phyloP scores from a whole-genome alignment of 2,113 vertebrate species.

The Leptobrachium ailaonicum region DNA sequence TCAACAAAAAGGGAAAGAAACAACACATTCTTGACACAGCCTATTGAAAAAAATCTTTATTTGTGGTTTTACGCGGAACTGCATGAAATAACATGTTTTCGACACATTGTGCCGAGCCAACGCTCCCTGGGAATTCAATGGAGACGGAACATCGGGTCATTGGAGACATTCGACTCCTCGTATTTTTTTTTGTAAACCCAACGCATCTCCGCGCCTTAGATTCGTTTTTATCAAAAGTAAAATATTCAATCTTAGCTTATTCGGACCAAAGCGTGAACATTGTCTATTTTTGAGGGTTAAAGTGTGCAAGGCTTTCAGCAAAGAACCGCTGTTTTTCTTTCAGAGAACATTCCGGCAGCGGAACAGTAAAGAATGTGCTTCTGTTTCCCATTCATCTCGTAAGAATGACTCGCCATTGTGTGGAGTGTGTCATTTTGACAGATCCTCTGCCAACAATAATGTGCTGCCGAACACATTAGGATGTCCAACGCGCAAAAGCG shows the following conservation, averaged over 20 bases:
- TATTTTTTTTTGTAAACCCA: not conserved
- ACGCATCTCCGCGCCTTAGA: not conserved
- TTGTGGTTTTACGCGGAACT: not conserved
- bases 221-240: not conserved
- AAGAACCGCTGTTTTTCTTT: slow-evolving; percentile 23
- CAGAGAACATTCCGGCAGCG: slow-evolving; percentile 10
- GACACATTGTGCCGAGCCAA: not conserved
- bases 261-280: not conserved
- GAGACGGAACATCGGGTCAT: not conserved
- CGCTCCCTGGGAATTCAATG: not conserved
- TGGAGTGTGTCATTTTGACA: slow-evolving; percentile 30
- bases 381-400: slow-evolving; percentile 19
- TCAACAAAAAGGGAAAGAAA: no score
- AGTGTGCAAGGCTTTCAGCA: slow-evolving; percentile 16
- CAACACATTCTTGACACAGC: not conserved
- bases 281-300: slow-evolving; percentile 22
- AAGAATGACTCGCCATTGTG: slow-evolving; percentile 15
- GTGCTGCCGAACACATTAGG: slow-evolving; percentile 10
- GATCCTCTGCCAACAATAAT: slow-evolving; percentile 14
- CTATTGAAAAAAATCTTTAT: not conserved
- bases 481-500: slow-evolving; percentile 14
- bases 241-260: slow-evolving; percentile 1
- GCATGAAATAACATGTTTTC: not conserved
- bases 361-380: slow-evolving; percentile 14
- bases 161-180: not conserved